A percentile compares a stretch with the other conserved stretches of the same genome.
These are phyloP conservation scores for Drosophila micromelanica DNA, from an alignment of 1,140 invertebrate genomes.

Conservation along the genomic window DNA sequence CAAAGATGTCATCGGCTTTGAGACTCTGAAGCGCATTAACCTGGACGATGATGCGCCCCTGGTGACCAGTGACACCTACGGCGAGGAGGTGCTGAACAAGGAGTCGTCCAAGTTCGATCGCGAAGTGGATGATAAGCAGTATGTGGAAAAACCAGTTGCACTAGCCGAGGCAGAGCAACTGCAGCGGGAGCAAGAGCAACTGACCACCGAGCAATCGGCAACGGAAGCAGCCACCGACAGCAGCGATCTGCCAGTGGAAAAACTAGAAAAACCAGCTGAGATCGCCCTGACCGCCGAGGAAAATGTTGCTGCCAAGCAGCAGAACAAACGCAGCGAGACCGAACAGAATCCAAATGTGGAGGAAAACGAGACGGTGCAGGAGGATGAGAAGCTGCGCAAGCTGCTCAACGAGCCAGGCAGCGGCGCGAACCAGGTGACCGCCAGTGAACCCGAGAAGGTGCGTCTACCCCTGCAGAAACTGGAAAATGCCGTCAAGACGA, in stretches of 20 bases:
- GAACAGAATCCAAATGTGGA: conserved; percentile 66
- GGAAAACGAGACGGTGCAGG: conserved; percentile 84
- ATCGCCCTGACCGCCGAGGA: conserved; percentile 43
- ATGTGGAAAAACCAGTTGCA: conserved; percentile 84
- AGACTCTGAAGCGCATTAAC: conserved; percentile 77
- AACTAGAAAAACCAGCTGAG: conserved; percentile 77
- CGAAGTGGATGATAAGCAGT: conserved; percentile 82
- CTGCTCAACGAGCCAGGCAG: conserved; percentile 17
- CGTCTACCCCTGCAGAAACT: conserved; percentile 85
- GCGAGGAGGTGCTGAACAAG: conserved; percentile 74
- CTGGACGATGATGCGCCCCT: conserved; percentile 61
- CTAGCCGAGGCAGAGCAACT: conserved; percentile 79
- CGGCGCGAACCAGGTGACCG: conserved; percentile 46
- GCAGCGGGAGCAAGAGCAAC: conserved; percentile 39
- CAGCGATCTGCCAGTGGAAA: conserved; percentile 52
- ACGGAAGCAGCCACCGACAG: conserved; percentile 43
- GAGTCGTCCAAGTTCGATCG: conserved; percentile 82
- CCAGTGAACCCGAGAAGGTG: conserved; percentile 79
- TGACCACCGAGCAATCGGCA: conserved; percentile 55
- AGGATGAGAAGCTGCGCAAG: conserved; percentile 74
- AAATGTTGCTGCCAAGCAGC: conserved; percentile 64
- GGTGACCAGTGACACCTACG: conserved; percentile 54
- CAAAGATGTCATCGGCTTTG: conserved; percentile 82
- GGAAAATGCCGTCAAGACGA: conserved; percentile 85
- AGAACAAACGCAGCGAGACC: conserved; percentile 70